Evolutionary conservation across 2,113 vertebrate species (phyloP), one percentile per base, ranked within the genome.

Genomic region (Peromyscus maniculatus): DNA sequence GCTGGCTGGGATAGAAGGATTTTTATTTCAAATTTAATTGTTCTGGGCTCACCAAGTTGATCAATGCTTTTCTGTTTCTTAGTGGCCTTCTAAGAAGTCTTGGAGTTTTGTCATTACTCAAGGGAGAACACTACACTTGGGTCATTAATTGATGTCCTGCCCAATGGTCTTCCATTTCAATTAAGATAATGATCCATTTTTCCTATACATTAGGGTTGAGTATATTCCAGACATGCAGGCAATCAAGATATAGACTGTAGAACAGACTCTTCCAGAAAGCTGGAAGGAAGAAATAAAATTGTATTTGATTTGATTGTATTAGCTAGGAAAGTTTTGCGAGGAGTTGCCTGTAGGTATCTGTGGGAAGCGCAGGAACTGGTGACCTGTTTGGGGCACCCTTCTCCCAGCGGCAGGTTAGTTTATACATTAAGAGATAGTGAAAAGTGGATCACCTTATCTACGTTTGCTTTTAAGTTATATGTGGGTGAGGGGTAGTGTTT

Each of bases 41-140:
- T 94, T 55, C 52, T 62, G 62, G 86, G 66, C 21, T 71, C 13
- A 31, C 49, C n/a, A 31, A 46, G 36, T 84, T 94, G 66, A 80
- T 75, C 66, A 67, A 64, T 52, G 75, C n/a, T n/a, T 91, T 95
- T 91, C 71, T 89, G 46, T 46, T 71, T 57, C 39, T 77, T 22
- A 12, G 77, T 33, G 66, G 72, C 36, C 55, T 93, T 96, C 89
- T 77, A 91, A 91, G 59, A 96, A 94, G 89, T 72, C 91, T 88
- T 55, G 15, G 78, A 64, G 79, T 87, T 96, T 62, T 91, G n/a
- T 96, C 89, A 75, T 88, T n/a, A 88, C 93, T 93, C 86, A 96
- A 33, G 1, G 49, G 91, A 96, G 43, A 96, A 74, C 16, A 79
- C 93, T 92, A 52, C 43, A 4, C 77, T 92, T 89, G 80, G 57